phyloP scores from a whole-genome alignment of 1,140 invertebrate genomes.

The Hydropsyche tenuis region DNA sequence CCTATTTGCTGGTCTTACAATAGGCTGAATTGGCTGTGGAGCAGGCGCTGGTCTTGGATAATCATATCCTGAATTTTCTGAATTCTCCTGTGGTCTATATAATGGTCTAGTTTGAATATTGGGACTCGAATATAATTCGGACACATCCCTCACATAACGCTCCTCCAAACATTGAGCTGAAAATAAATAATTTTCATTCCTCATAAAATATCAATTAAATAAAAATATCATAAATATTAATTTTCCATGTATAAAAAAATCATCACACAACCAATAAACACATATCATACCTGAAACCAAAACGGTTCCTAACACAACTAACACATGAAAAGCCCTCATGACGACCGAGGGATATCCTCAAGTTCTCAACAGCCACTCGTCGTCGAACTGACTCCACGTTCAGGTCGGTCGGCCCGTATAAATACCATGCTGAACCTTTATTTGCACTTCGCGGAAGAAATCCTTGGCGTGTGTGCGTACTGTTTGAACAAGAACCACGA shows the following conservation, averaged over 20 bases:
- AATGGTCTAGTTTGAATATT: slow-evolving; percentile 2
- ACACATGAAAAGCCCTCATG: slow-evolving; percentile 35
- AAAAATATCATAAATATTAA: not conserved
- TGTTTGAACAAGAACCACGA: slow-evolving; percentile 38
- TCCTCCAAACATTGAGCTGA: slow-evolving; percentile 30
- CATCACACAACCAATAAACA: too few species aligned
- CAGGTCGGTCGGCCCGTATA: slow-evolving; percentile 1
- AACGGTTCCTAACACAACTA: slow-evolving; percentile 9
- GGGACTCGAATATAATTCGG: slow-evolving; percentile 35
- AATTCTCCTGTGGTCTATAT: not conserved
- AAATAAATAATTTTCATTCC: slow-evolving; percentile 24
- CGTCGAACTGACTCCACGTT: not conserved
- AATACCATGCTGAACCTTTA: slow-evolving; percentile 38
- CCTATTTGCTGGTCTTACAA: not conserved
- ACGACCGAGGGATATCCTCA: not conserved
- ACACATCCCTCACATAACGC: slow-evolving; percentile 41
- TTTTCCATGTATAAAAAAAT: too few species aligned
- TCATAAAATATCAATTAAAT: not conserved
- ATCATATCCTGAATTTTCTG: slow-evolving; percentile 29
- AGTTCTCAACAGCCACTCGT: not conserved
- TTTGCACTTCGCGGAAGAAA: slow-evolving; percentile 46
- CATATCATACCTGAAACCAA: not conserved
- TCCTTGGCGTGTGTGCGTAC: slow-evolving; percentile 40
- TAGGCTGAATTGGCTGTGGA: not conserved
- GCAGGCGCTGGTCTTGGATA: slow-evolving; percentile 41